phyloP scores from a whole-genome alignment of 2,888 invertebrate species.

The Drosophila ezoana region DNA sequence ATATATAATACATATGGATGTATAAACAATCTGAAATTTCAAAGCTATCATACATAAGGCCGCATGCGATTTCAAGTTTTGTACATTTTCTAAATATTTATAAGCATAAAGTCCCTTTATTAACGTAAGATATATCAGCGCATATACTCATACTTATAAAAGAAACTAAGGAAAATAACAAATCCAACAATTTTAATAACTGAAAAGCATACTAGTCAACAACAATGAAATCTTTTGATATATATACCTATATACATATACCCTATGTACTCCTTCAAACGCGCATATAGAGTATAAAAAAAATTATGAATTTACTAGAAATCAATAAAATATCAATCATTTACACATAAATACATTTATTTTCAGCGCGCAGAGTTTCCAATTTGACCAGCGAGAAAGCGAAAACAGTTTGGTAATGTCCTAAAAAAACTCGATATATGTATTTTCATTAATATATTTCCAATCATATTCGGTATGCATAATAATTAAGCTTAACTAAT shows the following conservation, averaged over 20 bases:
- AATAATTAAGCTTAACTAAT: slow-evolving; percentile 23
- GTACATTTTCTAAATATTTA: slow-evolving; percentile 40
- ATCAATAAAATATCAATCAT: slow-evolving; percentile 36
- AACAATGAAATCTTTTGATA: slow-evolving; percentile 33
- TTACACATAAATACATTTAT: slow-evolving; percentile 9
- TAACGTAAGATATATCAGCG: slow-evolving; percentile 25
- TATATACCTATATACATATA: slow-evolving; percentile 21
- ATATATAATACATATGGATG: slow-evolving; percentile 22
- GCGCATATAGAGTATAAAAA: slow-evolving; percentile 26
- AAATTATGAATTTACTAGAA: slow-evolving; percentile 56
- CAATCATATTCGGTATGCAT: slow-evolving; percentile 14
- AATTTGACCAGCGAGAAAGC: too few relatives aligned
- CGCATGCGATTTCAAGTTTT: slow-evolving; percentile 51
- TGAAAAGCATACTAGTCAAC: slow-evolving; percentile 64
- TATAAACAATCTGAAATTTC: slow-evolving; percentile 19
- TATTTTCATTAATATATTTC: slow-evolving; percentile 14
- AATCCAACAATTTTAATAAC: slow-evolving; percentile 41
- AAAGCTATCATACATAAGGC: slow-evolving; percentile 7
- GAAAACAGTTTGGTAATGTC: slow-evolving; percentile 4
- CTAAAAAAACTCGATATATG: slow-evolving; percentile 4
- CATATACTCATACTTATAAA: slow-evolving; percentile 35
- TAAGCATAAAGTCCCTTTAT: slow-evolving; percentile 28
- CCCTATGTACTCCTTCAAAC: slow-evolving; percentile 15
- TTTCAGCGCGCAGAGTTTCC: slow-evolving; percentile 3
- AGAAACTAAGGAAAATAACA: neutral